Base-by-base conservation (phyloP, 2,888 invertebrate species). In the Pollenia amentaria region DNA sequence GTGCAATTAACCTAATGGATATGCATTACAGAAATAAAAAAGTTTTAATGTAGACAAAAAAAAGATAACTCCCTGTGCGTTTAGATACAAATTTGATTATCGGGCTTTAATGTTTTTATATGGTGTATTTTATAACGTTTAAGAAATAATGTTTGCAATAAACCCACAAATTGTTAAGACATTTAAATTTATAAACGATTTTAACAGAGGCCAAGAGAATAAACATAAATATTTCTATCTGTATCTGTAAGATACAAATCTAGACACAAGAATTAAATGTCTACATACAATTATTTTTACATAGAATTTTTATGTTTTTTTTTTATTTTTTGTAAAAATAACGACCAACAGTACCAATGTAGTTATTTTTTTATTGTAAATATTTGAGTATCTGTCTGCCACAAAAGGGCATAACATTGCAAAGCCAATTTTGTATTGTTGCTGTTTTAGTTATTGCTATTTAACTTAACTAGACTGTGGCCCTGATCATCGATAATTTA, bases 401-500 rank as follows among this genome's bases (percentile, higher is more conserved):
- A 57, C n/a, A 72, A 79, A 83, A 60, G 78, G 83, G 46, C 62
- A 60, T 53, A 81, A 76, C 16, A 60, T 57, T 65, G 48, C 51
- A 51, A 72, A 51, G 65, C 16, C 72, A 67, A 51, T 62, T 55
- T 48, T 62, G 57, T 21, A 29, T 29, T 53, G 40, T 51, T 51
- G 16, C 9, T 57, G 9, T 18, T 51, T 42, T 18, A 3, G 46
- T 42, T 55, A 46, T 55, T 51, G 16, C 21, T 18, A 55, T 79
- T 79, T 44, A 64, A 12, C 18, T 60, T 51, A 57, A 57, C 55
- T 42, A 46, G 53, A 16, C 67, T 62, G 51, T 80, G 83, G 65
- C 86, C 86, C 83, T 87, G 86, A 84, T 77, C 80, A 46, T 57
- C 53, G 70, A 60, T 80, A 84, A 80, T 80, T 79, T 84, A 76